Base-by-base conservation (phyloP, 2,113 vertebrate genomes). In the Xerus inauris region DNA sequence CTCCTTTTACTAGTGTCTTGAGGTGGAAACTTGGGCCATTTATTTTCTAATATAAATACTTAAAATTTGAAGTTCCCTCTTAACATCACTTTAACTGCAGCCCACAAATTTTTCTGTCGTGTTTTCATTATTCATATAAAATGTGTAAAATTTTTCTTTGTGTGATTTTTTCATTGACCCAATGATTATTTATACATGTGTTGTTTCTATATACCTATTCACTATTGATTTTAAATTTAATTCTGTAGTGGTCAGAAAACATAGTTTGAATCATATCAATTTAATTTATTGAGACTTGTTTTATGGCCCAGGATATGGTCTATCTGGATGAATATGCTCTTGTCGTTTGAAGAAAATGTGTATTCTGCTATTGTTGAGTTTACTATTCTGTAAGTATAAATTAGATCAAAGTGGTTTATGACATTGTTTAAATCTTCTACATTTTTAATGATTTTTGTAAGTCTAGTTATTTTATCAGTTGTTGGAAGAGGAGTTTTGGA, bases 361-460 rank as follows among this genome's bases (percentile, higher is more conserved):
- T 62, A 26, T 82, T 89, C 72, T 88, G 26, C n/a, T 73, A 19
- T 30, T 77, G 62, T 90, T 38, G 42, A 45, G 80, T 95, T 95
- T 49, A 69, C n/a, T 94, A 28, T 73, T 81, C 40, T 71, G 45
- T 71, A 80, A 83, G 71, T 91, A 54, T 80, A 88, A 72, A 88
- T 71, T 85, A 94, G 65, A 84, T 94, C 47, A 75, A 85, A 49
- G 94, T 91, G 72, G 94, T 71, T 96, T 95, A 92, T 91, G 75
- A 42, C 83, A 47, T 80, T 91, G 49, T 81, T 81, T 72, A 88
- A 79, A 73, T 96, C 77, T 91, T 85, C 69, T 89, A 40, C 67
- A 76, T 95, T 89, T 96, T 95, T 91, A 94, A 89, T 89, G 49
- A 85, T 71, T 87, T 86, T 75, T 69, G 38, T 86, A 71, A 57